These are phyloP conservation scores for Catharus minimus DNA, from an alignment of 2,113 vertebrate species.

Conservation along the genomic window DNA sequence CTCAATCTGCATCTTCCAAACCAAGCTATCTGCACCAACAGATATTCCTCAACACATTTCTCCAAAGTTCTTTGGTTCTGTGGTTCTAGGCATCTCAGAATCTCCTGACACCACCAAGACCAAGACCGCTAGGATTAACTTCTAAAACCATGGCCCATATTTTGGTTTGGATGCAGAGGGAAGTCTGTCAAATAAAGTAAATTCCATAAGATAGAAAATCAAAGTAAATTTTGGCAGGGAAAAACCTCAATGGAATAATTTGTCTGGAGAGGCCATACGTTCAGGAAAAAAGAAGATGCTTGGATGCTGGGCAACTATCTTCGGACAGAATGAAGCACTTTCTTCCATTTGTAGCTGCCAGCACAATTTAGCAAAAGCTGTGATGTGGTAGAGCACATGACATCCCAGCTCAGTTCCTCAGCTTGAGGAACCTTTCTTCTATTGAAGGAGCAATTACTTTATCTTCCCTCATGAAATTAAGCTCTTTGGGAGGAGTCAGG, in stretches of 20 bases:
- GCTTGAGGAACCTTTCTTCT: background rate
- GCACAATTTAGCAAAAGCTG: background rate
- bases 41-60: background rate
- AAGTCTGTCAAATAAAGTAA: background rate
- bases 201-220: background rate
- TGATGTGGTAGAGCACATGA: background rate
- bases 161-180: background rate
- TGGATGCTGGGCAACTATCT: background rate
- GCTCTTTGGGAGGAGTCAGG: background rate
- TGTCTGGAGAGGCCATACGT: background rate
- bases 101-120: background rate
- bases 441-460: background rate
- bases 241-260: background rate
- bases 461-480: background rate
- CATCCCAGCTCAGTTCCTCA: background rate
- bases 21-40: background rate
- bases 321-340: background rate
- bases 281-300: background rate
- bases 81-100: background rate
- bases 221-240: background rate
- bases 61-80: background rate
- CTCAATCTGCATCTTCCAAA: background rate
- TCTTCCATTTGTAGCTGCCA: background rate
- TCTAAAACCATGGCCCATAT: background rate
- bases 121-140: background rate